A percentile compares a stretch with the other conserved stretches of the same genome.
phyloP scores from a whole-genome alignment of 2,113 vertebrate genomes.

The Archilochus colubris region DNA sequence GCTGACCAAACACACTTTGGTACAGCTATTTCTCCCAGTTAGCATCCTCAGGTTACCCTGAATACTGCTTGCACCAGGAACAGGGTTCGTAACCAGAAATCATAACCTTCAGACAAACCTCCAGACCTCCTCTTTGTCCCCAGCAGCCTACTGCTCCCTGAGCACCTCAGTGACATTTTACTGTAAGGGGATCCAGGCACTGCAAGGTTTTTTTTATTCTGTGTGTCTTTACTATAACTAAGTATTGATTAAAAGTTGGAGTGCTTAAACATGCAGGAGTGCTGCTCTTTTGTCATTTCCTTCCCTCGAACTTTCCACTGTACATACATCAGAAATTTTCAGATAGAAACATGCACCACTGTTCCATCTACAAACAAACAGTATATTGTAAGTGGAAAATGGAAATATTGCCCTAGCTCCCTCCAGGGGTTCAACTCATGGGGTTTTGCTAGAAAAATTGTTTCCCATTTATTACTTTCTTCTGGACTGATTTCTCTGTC shows the following conservation, averaged over 20 bases:
- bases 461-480: constrained; percentile 36
- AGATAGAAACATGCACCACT: neutral
- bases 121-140: too few species aligned
- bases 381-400: constrained; percentile 2
- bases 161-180: neutral
- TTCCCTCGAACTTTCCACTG: neutral
- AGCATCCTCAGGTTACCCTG: neutral
- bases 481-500: neutral
- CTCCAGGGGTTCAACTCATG: neutral
- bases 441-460: constrained; percentile 24
- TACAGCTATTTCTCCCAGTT: neutral
- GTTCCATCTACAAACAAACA: neutral
- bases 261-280: neutral
- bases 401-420: neutral
- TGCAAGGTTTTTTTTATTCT: neutral
- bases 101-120: neutral
- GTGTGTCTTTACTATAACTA: neutral
- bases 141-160: neutral
- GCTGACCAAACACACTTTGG: neutral
- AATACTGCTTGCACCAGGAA: neutral
- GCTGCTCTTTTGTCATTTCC: neutral
- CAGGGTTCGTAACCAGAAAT: neutral
- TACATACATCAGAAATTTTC: neutral
- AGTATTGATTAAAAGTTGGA: neutral
- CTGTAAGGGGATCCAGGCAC: neutral